Base-by-base conservation (phyloP, 1,140 invertebrate species). In the Bathynomus jamesi region DNA sequence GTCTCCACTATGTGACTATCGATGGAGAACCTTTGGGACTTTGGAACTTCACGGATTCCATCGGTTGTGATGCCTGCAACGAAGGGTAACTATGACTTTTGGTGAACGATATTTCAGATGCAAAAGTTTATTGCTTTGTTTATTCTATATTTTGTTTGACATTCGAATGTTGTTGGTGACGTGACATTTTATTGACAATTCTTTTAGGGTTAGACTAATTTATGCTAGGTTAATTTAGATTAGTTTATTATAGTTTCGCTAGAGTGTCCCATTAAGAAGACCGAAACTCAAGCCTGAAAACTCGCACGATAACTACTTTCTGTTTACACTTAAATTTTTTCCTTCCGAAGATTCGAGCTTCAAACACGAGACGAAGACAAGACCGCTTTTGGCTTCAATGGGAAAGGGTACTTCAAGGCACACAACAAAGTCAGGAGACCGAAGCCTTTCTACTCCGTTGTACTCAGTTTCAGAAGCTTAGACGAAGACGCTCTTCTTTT, bases 401-500 rank as follows among this genome's bases (percentile, higher is more conserved):
- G 91, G 17, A 84, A 87, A 61, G 92, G 92, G 0, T 95, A 94
- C 80, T 87, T 90, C 2, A 86, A 90, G 46, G 69, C 85, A 83
- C 65, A 83, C 87, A 77, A 86, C 85, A 29, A 85, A 84, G 13
- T 86, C 85, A 17, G 85, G 85, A 69, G 86, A 86, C 87, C 89
- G 76, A 87, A 87, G 78, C 87, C 89, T 77, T 85, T 87, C 13
- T 93, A 93, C 80, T 88, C 87, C 46, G 85, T 96, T 1, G 87
- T 88, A 17, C 85, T 97, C 61, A 89, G 87, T 73, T 94, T 97
- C 81, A 87, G 88, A 72, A 95, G 92, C 0, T 90, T 90, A 76
- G 94, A 96, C 82, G 90, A 94, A 80, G 89, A 96, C 82, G 91
- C 93, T 2, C 81, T 95, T 5, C 84, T 97, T 0, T 94, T 96